A percentile compares a stretch with the other conserved stretches of the same genome.
Conservation (phyloP, 2,113 vertebrate species). For the Nibea albiflora region DNA sequence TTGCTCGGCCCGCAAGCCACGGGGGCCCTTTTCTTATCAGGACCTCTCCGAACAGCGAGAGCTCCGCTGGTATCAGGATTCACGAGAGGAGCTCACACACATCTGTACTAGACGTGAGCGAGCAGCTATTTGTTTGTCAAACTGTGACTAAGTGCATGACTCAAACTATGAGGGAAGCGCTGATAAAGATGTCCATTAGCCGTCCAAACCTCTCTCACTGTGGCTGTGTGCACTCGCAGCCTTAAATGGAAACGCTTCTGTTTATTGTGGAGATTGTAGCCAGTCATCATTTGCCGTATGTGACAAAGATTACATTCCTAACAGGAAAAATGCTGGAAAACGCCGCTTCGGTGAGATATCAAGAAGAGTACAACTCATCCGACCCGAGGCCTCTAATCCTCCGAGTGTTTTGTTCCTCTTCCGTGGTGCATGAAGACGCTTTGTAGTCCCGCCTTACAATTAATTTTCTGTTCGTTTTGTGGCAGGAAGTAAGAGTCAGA, state of each 20-base stretch:
- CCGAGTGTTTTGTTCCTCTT: slow-evolving; percentile 53
- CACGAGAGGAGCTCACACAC: slow-evolving; percentile 58
- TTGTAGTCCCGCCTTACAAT: slow-evolving; percentile 65
- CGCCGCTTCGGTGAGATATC: slow-evolving; percentile 3
- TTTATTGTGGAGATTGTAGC: background rate
- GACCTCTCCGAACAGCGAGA: slow-evolving; percentile 3
- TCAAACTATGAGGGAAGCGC: slow-evolving; percentile 40
- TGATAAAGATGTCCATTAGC: slow-evolving; percentile 66
- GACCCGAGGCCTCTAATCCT: slow-evolving; percentile 30
- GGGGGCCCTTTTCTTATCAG: slow-evolving; percentile 49
- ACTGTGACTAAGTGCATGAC: slow-evolving; percentile 58
- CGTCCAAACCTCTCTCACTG: background rate
- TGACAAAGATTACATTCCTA: background rate
- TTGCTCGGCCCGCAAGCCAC: background rate
- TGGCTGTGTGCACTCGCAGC: background rate
- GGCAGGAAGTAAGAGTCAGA: slow-evolving; percentile 69
- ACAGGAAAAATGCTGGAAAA: background rate
- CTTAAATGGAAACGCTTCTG: slow-evolving; percentile 29
- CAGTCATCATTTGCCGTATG: background rate
- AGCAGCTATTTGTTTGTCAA: slow-evolving; percentile 71
- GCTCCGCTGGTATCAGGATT: slow-evolving; percentile 39
- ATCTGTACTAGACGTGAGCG: slow-evolving; percentile 58
- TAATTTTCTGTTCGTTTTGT: slow-evolving; percentile 70
- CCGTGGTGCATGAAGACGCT: slow-evolving; percentile 50
- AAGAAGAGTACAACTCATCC: slow-evolving; percentile 7